These are phyloP conservation scores for Eurystomus gularis DNA, from an alignment of 2,113 vertebrate genomes.

Conservation along the genomic window DNA sequence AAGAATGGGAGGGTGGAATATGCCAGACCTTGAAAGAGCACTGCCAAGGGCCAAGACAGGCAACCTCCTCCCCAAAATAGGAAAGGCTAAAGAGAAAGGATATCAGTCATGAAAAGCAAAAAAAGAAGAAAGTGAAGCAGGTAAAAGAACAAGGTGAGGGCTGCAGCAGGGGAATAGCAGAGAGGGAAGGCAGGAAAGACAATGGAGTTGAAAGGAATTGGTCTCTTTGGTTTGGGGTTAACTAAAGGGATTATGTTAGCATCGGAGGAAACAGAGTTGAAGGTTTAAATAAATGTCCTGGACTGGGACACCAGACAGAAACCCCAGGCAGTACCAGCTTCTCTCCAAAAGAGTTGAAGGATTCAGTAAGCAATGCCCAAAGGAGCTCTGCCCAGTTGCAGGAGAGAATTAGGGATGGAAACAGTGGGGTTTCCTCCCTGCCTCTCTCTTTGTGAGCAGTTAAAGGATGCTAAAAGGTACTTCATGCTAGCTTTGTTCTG, in stretches of 20 bases:
- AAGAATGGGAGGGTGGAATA: neutral
- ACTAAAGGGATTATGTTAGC: neutral
- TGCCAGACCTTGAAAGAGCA: neutral
- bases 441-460: neutral
- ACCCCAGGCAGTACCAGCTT: neutral
- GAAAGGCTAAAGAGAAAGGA: slow-evolving; percentile 13
- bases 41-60: neutral
- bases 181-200: neutral
- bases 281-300: neutral
- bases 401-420: neutral
- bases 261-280: neutral
- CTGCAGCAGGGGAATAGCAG: neutral
- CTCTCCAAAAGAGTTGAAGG: neutral
- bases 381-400: neutral
- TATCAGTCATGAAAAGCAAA: neutral
- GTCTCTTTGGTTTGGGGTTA: neutral
- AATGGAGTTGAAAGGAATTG: neutral
- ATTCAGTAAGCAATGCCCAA: neutral
- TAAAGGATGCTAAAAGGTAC: neutral
- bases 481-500: neutral
- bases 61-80: neutral
- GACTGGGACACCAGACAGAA: neutral
- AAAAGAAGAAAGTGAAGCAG: neutral
- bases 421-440: neutral
- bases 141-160: neutral